A percentile compares a stretch with the other conserved stretches of the same genome.
Evolutionary conservation across 2,113 vertebrate genomes (phyloP).

Genomic region (Hippocampus mohnikei): DNA sequence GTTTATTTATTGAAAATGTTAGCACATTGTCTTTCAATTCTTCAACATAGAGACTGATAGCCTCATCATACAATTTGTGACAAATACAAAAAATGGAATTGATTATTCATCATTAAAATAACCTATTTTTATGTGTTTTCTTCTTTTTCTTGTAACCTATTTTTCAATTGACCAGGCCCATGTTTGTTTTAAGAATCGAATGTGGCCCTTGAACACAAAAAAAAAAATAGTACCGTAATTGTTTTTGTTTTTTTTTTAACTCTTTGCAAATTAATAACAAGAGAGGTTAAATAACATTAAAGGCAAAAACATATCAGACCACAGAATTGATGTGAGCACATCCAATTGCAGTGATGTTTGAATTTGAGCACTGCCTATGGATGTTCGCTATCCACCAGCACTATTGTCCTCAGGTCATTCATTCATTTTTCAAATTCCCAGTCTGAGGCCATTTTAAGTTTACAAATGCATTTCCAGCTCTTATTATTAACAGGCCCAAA

Average conservation of each 20-base stretch:
- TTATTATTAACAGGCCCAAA: conserved; percentile 13
- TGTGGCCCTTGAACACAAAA: neutral
- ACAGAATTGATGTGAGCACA: neutral
- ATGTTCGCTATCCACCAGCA: neutral
- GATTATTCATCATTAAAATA: too few relatives aligned
- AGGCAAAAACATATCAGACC: neutral
- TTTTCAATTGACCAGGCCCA: too few relatives aligned
- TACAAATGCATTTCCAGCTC: neutral
- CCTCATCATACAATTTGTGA: too few relatives aligned
- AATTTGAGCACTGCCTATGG: neutral
- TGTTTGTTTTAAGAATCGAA: neutral
- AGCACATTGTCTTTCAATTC: too few relatives aligned
- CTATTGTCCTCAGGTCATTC: neutral
- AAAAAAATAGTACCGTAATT: neutral
- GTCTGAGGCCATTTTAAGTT: neutral
- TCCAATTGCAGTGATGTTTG: neutral
- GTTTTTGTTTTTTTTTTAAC: neutral
- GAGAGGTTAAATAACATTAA: too few relatives aligned
- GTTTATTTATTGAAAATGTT: too few relatives aligned
- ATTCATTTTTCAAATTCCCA: neutral
- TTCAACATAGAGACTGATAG: too few relatives aligned
- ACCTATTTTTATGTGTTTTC: too few relatives aligned
- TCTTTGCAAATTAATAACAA: neutral
- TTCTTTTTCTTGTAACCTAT: too few relatives aligned
- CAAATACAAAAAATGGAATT: too few relatives aligned